phyloP scores from a whole-genome alignment of 2,113 vertebrate genomes.

The Phylloscopus trochiloides region DNA sequence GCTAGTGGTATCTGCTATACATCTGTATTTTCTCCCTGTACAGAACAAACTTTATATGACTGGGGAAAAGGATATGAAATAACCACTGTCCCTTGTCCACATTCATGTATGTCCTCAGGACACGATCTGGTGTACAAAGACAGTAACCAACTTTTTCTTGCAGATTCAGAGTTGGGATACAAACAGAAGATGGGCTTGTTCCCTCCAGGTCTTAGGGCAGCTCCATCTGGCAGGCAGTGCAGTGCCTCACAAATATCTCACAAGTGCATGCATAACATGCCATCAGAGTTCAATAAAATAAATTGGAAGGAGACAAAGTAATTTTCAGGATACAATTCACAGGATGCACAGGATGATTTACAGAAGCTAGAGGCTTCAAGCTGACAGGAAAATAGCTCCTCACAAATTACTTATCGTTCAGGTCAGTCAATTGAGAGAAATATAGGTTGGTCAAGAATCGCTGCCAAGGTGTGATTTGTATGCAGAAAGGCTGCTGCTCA shows the following conservation, averaged over 20 bases:
- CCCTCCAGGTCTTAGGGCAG: not conserved
- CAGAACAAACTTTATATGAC: not conserved
- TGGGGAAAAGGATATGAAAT: not conserved
- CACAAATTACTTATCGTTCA: not conserved
- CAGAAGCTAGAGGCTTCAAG: not conserved
- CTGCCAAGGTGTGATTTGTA: not conserved
- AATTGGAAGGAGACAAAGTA: constrained; percentile 24
- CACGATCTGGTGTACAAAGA: not conserved
- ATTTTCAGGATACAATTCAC: constrained; percentile 20
- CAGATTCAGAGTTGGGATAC: not conserved
- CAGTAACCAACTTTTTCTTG: not conserved
- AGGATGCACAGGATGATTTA: constrained; percentile 22
- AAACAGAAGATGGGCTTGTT: not conserved
- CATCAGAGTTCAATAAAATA: constrained; percentile 4
- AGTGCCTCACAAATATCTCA: not conserved
- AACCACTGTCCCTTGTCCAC: not conserved
- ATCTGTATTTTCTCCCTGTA: not conserved
- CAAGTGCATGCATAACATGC: not conserved
- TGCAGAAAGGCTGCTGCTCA: not conserved
- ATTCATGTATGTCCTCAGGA: not conserved
- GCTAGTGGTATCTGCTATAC: not conserved
- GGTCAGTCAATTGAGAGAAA: not conserved
- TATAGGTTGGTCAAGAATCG: not conserved
- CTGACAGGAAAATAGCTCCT: constrained; percentile 8
- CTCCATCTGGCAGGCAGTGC: not conserved